These are phyloP conservation scores for Platyrinchus mystaceus DNA, from an alignment of 2,797 vertebrate genomes.

Conservation along the genomic window DNA sequence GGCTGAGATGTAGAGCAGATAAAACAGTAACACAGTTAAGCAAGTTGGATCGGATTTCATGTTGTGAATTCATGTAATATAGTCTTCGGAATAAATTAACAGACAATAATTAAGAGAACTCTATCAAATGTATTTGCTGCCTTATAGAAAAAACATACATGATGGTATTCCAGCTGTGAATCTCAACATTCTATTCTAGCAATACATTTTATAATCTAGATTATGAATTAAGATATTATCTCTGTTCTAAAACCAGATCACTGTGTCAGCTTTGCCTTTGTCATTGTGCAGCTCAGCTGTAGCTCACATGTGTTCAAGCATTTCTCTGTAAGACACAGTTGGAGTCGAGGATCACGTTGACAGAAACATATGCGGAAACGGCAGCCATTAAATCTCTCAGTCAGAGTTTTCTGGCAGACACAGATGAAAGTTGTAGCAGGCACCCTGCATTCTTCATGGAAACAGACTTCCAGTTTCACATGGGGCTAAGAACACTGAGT, in stretches of 20 bases:
- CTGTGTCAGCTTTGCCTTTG: constrained; percentile 44
- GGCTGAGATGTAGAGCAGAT: neutral
- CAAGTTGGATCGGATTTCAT: neutral
- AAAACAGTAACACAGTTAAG: neutral
- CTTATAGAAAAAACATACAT: neutral
- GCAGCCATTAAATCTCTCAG: constrained; percentile 41
- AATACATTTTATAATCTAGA: neutral
- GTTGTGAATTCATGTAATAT: neutral
- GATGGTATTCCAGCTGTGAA: neutral
- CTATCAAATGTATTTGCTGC: neutral
- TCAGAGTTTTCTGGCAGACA: constrained; percentile 40
- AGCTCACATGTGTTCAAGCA: constrained; percentile 38
- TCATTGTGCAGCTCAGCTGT: constrained; percentile 39
- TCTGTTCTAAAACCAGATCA: constrained; percentile 36
- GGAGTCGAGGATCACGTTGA: constrained; percentile 51
- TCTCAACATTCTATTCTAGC: neutral
- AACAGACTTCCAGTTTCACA: neutral
- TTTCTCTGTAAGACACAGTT: constrained; percentile 47
- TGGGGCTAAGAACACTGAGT: neutral
- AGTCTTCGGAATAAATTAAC: neutral
- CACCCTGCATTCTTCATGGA: neutral
- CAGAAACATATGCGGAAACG: constrained; percentile 52
- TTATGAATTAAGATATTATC: constrained; percentile 32
- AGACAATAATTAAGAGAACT: neutral
- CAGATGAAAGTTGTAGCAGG: neutral